These are phyloP conservation scores for Melanchra persicariae DNA, from an alignment of 2,888 invertebrate genomes.

Conservation along the genomic window DNA sequence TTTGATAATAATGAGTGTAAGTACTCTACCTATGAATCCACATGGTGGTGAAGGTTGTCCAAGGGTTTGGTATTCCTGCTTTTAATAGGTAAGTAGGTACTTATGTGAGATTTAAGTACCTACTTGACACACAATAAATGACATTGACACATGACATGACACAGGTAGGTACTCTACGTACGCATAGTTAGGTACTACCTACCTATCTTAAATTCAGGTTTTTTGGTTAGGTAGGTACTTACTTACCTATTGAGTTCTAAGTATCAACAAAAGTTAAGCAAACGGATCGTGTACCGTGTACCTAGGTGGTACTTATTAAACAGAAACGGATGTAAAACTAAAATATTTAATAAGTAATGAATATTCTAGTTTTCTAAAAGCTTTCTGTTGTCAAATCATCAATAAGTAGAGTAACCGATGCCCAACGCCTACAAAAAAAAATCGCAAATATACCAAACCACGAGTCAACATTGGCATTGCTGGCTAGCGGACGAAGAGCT, in stretches of 20 bases:
- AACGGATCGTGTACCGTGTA: too few relatives aligned
- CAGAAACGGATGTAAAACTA: background rate
- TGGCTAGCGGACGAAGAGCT: slow-evolving; percentile 26
- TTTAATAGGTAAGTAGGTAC: background rate
- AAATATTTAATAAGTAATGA: background rate
- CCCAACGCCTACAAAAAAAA: slow-evolving; percentile 22
- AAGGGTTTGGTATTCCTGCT: slow-evolving; percentile 17
- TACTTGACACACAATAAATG: slow-evolving; percentile 13
- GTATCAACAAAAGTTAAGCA: too few relatives aligned
- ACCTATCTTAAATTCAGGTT: too few relatives aligned
- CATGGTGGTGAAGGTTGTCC: slow-evolving; percentile 33
- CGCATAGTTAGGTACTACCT: too few relatives aligned
- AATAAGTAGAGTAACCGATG: too few relatives aligned
- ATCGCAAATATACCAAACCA: slow-evolving; percentile 30
- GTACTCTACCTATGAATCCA: slow-evolving; percentile 44
- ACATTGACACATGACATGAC: background rate
- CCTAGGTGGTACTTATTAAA: too few relatives aligned
- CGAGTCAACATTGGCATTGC: slow-evolving; percentile 53
- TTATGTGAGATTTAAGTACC: too few relatives aligned
- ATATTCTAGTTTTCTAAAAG: slow-evolving; percentile 28
- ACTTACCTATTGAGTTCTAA: too few relatives aligned
- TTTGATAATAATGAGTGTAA: slow-evolving; percentile 21
- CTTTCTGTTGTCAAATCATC: slow-evolving; percentile 29
- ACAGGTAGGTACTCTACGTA: too few relatives aligned
- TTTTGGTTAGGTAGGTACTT: too few relatives aligned